A percentile compares a stretch with the other conserved stretches of the same genome.
These are phyloP conservation scores for Crotalus tigris DNA, from an alignment of 2,113 vertebrate genomes.

Conservation along the genomic window DNA sequence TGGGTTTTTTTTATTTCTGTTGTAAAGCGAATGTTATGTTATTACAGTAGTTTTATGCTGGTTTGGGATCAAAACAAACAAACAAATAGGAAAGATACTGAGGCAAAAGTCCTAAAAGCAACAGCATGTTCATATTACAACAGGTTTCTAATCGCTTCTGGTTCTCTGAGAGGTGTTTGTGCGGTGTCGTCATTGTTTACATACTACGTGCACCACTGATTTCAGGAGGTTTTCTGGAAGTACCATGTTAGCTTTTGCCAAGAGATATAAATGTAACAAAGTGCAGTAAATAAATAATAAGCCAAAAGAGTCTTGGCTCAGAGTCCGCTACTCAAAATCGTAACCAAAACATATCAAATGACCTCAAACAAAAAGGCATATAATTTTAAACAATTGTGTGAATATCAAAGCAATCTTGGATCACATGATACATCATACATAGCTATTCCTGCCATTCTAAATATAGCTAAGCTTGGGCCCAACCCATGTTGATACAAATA, in stretches of 20 bases:
- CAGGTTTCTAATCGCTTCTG: background rate
- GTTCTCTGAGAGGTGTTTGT: background rate
- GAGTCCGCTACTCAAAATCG: background rate
- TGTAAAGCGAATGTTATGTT: background rate
- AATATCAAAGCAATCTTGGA: background rate
- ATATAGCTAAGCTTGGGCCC: background rate
- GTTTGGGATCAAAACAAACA: background rate
- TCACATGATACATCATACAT: background rate
- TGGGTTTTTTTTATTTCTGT: background rate
- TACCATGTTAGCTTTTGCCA: background rate
- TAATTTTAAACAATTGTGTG: background rate
- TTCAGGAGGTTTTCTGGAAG: background rate
- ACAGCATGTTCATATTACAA: background rate
- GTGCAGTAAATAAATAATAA: slow-evolving; percentile 4
- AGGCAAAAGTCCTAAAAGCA: background rate
- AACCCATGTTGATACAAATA: background rate
- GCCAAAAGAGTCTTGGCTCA: background rate
- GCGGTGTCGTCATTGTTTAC: background rate
- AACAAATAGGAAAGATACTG: background rate
- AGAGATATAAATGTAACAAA: background rate
- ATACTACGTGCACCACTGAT: background rate
- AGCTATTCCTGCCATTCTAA: background rate
- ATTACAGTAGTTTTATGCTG: background rate
- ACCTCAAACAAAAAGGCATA: background rate
- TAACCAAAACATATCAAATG: background rate